Conservation (phyloP, 2,113 vertebrate species). For the Hemiprocne comata region DNA sequence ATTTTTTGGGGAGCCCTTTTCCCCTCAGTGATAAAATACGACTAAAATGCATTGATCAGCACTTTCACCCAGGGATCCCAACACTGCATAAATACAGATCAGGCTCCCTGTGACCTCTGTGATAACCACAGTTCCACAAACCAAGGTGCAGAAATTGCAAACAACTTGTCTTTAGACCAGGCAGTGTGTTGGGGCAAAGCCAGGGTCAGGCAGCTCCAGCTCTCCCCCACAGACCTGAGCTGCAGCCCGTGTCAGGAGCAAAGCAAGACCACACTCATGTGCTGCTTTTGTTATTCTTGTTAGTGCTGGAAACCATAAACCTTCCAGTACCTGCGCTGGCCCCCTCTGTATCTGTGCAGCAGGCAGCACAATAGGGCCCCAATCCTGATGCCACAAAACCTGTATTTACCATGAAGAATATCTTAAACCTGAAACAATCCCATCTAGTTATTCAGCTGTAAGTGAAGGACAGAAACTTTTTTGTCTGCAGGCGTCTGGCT, state of each 20-base stretch:
- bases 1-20: background rate
- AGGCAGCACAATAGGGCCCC: background rate
- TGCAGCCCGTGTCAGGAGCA: accelerated
- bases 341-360: background rate
- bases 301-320: background rate
- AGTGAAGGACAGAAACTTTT: background rate
- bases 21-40: too few relatives aligned
- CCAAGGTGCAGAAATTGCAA: too few relatives aligned
- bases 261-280: accelerated
- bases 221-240: background rate
- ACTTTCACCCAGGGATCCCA: background rate
- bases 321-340: background rate
- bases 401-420: background rate
- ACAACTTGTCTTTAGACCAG: background rate
- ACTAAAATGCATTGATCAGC: background rate
- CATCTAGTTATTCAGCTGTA: accelerated
- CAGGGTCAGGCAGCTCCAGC: background rate
- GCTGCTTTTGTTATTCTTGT: background rate
- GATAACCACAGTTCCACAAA: background rate
- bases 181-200: background rate
- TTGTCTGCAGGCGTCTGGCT: too few relatives aligned
- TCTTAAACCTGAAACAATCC: background rate
- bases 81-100: background rate
- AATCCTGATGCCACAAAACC: background rate
- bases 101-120: background rate